Evolutionary conservation across 2,113 vertebrate species (phyloP).

Genomic region (Neotragus pygmaeus): DNA sequence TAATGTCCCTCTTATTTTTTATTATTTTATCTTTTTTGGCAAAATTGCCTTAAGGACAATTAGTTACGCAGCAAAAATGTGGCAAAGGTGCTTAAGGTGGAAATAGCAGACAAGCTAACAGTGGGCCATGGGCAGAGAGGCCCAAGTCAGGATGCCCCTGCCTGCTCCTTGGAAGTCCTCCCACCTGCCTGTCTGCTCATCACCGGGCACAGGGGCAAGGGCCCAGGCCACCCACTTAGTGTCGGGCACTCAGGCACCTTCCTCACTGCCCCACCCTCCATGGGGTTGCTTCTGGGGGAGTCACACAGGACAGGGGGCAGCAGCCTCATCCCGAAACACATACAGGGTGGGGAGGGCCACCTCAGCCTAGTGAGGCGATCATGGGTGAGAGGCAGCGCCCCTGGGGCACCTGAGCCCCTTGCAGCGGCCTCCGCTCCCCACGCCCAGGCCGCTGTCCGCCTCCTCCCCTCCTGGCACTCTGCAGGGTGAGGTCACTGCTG

Average conservation of each 20-base stretch:
- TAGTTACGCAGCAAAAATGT: neutral
- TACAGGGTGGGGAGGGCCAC: fast-evolving
- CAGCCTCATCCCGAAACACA: neutral
- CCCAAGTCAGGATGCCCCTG: neutral
- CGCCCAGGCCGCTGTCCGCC: fast-evolving
- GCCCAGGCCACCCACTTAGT: neutral
- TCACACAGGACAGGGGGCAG: neutral
- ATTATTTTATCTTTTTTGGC: neutral
- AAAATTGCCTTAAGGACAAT: neutral
- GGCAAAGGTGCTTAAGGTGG: neutral
- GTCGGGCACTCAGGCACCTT: neutral
- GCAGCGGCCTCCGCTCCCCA: too few species aligned
- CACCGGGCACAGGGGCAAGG: neutral
- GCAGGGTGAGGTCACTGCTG: neutral
- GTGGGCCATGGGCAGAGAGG: neutral
- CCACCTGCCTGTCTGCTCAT: neutral
- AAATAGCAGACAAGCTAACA: neutral
- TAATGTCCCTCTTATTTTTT: neutral
- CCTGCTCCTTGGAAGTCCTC: neutral
- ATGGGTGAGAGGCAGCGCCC: too few species aligned
- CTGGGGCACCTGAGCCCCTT: too few species aligned
- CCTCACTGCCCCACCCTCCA: fast-evolving
- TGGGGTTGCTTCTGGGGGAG: neutral
- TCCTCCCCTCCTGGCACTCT: conserved; percentile 26
- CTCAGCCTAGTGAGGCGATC: neutral